Conservation (phyloP, 2,888 invertebrate species). For the Tinea pellionella region DNA sequence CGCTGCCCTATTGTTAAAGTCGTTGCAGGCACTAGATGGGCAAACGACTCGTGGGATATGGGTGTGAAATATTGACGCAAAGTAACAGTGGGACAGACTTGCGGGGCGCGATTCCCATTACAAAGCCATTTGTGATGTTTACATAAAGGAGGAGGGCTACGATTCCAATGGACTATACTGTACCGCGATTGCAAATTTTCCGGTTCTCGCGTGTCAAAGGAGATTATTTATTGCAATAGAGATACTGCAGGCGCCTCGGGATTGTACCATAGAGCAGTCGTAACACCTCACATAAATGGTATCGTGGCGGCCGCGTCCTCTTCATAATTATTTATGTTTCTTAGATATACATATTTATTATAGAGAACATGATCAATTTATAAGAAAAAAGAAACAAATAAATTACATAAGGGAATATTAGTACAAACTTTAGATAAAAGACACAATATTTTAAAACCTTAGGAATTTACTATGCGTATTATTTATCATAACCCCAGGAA, state of each 20-base stretch:
- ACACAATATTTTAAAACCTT: too few species aligned
- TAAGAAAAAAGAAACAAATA: not conserved
- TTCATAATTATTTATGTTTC: slow-evolving; percentile 9
- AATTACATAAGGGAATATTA: too few species aligned
- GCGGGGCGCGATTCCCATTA: slow-evolving; percentile 42
- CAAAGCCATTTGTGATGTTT: slow-evolving; percentile 59
- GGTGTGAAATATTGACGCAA: slow-evolving; percentile 52
- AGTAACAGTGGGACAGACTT: slow-evolving; percentile 46
- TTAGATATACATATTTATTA: slow-evolving; percentile 7
- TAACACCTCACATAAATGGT: slow-evolving; percentile 54
- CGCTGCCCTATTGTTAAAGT: slow-evolving; percentile 57
- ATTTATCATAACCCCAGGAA: not conserved
- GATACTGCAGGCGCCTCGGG: slow-evolving; percentile 50
- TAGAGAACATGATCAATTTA: not conserved
- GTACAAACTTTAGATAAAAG: too few species aligned
- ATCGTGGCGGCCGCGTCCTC: slow-evolving; percentile 32
- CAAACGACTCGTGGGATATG: slow-evolving; percentile 56
- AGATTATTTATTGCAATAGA: slow-evolving; percentile 61
- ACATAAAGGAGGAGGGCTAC: slow-evolving; percentile 48
- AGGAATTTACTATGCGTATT: not conserved
- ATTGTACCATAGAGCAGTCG: slow-evolving; percentile 25
- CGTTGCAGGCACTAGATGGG: slow-evolving; percentile 52
- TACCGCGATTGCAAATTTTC: slow-evolving; percentile 57
- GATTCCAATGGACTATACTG: slow-evolving; percentile 32
- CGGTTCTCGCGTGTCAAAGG: slow-evolving; percentile 57